phyloP scores from a whole-genome alignment of 2,113 vertebrate genomes.

The Callithrix jacchus region DNA sequence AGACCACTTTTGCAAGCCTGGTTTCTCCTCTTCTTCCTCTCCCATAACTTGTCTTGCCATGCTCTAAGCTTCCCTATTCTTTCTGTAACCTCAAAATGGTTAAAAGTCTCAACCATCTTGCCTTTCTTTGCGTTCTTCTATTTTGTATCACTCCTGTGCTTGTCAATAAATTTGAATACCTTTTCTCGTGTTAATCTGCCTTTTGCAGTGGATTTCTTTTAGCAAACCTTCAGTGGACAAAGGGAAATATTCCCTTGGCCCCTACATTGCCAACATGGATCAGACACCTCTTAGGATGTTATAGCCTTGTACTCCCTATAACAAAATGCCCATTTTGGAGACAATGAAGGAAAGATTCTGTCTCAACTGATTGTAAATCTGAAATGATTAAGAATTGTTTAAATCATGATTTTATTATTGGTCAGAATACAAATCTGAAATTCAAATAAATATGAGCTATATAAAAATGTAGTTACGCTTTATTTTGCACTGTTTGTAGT shows the following conservation, averaged over 20 bases:
- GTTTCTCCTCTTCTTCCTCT: not conserved
- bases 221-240: not conserved
- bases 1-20: not conserved
- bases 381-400: not conserved
- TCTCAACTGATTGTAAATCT: not conserved
- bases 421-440: not conserved
- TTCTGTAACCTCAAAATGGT: not conserved
- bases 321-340: not conserved
- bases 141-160: not conserved
- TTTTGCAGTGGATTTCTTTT: not conserved
- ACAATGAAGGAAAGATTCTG: not conserved
- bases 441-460: not conserved
- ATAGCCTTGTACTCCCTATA: accelerated
- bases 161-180: not conserved
- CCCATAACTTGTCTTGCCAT: not conserved
- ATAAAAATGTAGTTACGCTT: not conserved
- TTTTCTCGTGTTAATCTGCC: not conserved
- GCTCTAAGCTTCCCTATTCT: not conserved
- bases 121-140: not conserved
- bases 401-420: not conserved
- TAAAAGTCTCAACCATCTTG: not conserved
- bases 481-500: not conserved
- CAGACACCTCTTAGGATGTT: not conserved
- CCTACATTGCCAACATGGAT: not conserved
- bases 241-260: not conserved